Conservation (phyloP, 2,113 vertebrate genomes). For the Hippocampus barbouri region DNA sequence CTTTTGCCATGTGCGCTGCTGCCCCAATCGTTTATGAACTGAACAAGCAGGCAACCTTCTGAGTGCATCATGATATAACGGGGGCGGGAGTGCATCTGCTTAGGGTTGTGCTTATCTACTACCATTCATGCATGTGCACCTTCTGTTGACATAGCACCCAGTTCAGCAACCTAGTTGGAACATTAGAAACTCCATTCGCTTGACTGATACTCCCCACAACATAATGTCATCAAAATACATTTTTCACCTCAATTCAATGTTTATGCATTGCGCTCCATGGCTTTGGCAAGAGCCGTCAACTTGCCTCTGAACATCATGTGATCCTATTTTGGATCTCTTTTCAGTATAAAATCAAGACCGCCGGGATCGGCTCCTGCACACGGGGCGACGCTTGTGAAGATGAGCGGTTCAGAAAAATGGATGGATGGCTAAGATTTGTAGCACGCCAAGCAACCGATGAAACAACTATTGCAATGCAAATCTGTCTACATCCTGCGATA, state of each 20-base stretch:
- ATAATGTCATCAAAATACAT: not conserved
- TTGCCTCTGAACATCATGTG: not conserved
- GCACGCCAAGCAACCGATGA: not conserved
- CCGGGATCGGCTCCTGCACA: too few species aligned
- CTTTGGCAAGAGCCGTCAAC: not conserved
- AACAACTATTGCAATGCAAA: too few species aligned
- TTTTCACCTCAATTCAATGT: not conserved
- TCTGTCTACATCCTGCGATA: too few species aligned
- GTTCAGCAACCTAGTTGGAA: slow-evolving; percentile 1
- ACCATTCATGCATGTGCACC: slow-evolving; percentile 37
- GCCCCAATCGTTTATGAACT: not conserved
- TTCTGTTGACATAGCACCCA: slow-evolving; percentile 37
- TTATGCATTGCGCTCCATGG: not conserved
- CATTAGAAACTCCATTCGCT: not conserved
- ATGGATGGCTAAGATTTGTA: too few species aligned
- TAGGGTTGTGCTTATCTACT: slow-evolving; percentile 7
- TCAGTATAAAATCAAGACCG: too few species aligned
- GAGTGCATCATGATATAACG: slow-evolving; percentile 13
- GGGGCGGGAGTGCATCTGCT: slow-evolving; percentile 7
- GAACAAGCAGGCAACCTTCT: slow-evolving; percentile 25
- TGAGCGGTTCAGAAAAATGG: too few species aligned
- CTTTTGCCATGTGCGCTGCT: not conserved
- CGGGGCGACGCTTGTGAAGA: too few species aligned
- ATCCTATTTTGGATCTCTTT: too few species aligned
- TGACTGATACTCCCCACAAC: not conserved